A percentile compares a stretch with the other conserved stretches of the same genome.
Evolutionary conservation across 2,888 invertebrate species (phyloP).

Genomic region (Philonicus albiceps): DNA sequence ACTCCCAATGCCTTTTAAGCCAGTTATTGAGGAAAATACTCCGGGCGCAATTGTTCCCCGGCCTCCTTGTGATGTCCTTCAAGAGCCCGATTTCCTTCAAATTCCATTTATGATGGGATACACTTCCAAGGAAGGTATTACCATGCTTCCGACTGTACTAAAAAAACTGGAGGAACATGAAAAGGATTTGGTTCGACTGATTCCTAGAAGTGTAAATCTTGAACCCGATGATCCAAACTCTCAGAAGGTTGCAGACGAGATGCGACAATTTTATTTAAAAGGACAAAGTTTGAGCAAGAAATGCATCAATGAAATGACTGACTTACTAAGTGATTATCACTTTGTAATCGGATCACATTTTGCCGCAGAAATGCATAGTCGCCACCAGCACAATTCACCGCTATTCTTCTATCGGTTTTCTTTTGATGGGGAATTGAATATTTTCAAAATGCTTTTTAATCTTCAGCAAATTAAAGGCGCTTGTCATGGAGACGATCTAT

Average conservation of each 20-base stretch:
- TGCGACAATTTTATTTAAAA: constrained; percentile 64
- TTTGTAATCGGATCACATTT: constrained; percentile 56
- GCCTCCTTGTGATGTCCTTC: constrained; percentile 64
- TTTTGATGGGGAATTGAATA: constrained; percentile 67
- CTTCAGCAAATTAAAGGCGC: constrained; percentile 65
- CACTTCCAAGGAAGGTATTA: constrained; percentile 67
- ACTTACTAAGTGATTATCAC: constrained; percentile 65
- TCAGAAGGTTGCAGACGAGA: constrained; percentile 52
- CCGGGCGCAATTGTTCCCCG: constrained; percentile 53
- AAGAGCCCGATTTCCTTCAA: constrained; percentile 59
- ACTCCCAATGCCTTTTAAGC: constrained; percentile 57
- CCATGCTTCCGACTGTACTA: constrained; percentile 54
- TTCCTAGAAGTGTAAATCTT: constrained; percentile 56
- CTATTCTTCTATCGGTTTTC: constrained; percentile 69
- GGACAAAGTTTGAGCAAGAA: constrained; percentile 59
- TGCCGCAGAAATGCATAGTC: constrained; percentile 55
- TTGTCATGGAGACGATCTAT: constrained; percentile 70
- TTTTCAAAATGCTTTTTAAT: constrained; percentile 64
- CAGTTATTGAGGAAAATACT: constrained; percentile 54
- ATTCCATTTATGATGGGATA: constrained; percentile 67
- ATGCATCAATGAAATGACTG: constrained; percentile 62
- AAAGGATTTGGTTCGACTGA: constrained; percentile 55
- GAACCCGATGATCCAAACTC: constrained; percentile 51
- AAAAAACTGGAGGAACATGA: constrained; percentile 54
- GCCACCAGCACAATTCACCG: constrained; percentile 57